Base-by-base conservation (phyloP, 2,113 vertebrate species). In the Climacteris rufus region DNA sequence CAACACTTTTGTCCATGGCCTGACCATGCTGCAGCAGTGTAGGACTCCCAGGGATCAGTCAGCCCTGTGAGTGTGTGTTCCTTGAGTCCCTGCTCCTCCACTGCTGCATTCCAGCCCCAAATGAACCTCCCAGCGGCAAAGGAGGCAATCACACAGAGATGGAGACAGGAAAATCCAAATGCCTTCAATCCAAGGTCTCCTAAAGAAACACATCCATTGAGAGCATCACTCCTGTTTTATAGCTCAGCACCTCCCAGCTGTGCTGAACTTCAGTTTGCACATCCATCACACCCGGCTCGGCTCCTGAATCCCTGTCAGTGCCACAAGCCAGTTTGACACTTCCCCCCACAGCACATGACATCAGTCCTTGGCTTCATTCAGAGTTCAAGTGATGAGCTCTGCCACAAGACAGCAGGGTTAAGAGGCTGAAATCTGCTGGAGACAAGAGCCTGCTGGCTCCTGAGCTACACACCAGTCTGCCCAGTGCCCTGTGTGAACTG, bases 1-100 rank as follows among this genome's bases (percentile, higher is more conserved):
- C 52, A 71, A 0, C 13, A 6, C 13, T 45, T 33, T 35, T 10
- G 3, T 9, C 28, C 31, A 17, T 28, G 40, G 59, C 35, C n/a
- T 42, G 44, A 50, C 6, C 22, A 25, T 0, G 0, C 1, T 17
- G 52, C 40, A 61, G 59, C 31, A 81, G 69, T 42, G 31, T 1
- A 59, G 66, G 27, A 61, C 27, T 64, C 52, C 22, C 2, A 45
- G 19, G 47, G 15, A 21, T 17, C 40, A 61, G 64, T 27, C 65
- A 61, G 33, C 24, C 15, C 84, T 3, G 1, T 18, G 6, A 21
- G 53, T 11, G 42, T 21, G 49, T 23, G 12, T 35, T 70, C 39
- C 69, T 45, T 0, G 0, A 61, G 40, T 28, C 60, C 21, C 23
- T 13, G 76, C 53, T 76, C 81, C 33, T 57, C 54, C 59, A 13